Percentiles rank a stretch among this genome's conserved stretches.
Conservation (phyloP, 2,797 vertebrate genomes). For the Merluccius polli region DNA sequence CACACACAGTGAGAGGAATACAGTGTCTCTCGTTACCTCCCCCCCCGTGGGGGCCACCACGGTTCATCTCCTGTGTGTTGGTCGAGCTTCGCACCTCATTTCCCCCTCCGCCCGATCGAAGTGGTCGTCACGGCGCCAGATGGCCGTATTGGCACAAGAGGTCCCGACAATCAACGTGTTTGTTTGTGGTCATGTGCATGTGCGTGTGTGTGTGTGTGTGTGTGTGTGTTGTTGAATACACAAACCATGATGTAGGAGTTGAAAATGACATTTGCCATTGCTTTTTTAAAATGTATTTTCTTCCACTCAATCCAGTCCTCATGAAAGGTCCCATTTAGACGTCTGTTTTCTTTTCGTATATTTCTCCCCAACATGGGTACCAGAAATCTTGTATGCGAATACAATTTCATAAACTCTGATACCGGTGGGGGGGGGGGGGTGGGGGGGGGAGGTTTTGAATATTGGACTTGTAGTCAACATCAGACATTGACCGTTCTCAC, state of each 20-base stretch:
- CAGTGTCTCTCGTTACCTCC: conserved; percentile 61
- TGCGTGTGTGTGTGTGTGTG: background rate
- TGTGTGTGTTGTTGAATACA: no score
- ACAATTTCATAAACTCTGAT: no score
- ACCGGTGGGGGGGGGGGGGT: no score
- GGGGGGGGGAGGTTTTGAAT: no score
- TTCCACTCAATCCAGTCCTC: no score
- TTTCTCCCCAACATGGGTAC: conserved; percentile 5
- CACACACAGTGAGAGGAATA: conserved; percentile 21
- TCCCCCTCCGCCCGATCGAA: conserved; percentile 57
- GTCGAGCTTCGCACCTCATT: conserved; percentile 57
- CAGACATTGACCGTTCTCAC: no score
- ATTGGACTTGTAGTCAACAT: no score
- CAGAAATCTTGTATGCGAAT: background rate
- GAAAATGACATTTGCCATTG: background rate
- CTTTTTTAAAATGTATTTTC: background rate
- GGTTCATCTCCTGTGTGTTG: conserved; percentile 59
- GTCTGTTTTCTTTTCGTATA: background rate
- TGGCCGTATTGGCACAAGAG: conserved; percentile 16
- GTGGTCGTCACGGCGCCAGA: conserved; percentile 42
- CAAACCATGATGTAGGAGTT: no score
- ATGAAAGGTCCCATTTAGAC: background rate
- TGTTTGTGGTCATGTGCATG: conserved; percentile 7
- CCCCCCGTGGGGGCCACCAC: conserved; percentile 56
- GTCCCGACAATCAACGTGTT: conserved; percentile 1